Evolutionary conservation across 1,140 invertebrate genomes (phyloP), one percentile per base, ranked within the genome.

Genomic region (Babylonia areolata): DNA sequence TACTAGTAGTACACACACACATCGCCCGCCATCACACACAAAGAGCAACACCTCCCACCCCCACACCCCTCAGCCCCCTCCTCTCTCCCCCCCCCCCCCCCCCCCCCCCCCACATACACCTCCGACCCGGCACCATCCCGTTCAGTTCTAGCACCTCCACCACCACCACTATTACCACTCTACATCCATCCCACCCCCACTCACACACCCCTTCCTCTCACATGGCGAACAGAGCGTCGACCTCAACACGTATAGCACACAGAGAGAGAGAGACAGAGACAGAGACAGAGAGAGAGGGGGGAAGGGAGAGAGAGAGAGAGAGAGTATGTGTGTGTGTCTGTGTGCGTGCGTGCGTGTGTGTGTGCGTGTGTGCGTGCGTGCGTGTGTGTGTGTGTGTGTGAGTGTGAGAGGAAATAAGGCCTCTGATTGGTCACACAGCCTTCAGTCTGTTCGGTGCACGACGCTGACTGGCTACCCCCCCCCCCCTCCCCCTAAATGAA

Each of bases 1-100:
- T n/a, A n/a, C n/a, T n/a, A 64, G 58, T 23, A n/a, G 28, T 12
- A 23, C 58, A 23, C 58, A 64, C 17, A 64, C 58, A 64, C 28
- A 64, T 64, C 58, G 58, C 58, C 58, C 58, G 58, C 58, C 58
- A 64, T 28, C 46, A 64, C 58, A 64, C 58, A 64, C 58, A 64
- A 64, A 64, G 58, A 64, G 28, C 15, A 23, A 5, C 28, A 23
- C 58, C 6, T 51, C 46, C 46, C 46, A 51, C 46, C 46, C 46
- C 6, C 46, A 51, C 46, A 6, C 20, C 46, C 6, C 17, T 12
- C 5, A 64, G 28, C 58, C 28, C 58, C 58, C 28, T 23, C 28
- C 12, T 23, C 58, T 64, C 58, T 20, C 12, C 28, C 58, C 28
- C 58, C 46, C 58, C 28, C 58, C 28, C 58, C 28, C 58, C 58